Evolutionary conservation across 2,113 vertebrate genomes (phyloP).

Genomic region (Hippocampus mohnikei): DNA sequence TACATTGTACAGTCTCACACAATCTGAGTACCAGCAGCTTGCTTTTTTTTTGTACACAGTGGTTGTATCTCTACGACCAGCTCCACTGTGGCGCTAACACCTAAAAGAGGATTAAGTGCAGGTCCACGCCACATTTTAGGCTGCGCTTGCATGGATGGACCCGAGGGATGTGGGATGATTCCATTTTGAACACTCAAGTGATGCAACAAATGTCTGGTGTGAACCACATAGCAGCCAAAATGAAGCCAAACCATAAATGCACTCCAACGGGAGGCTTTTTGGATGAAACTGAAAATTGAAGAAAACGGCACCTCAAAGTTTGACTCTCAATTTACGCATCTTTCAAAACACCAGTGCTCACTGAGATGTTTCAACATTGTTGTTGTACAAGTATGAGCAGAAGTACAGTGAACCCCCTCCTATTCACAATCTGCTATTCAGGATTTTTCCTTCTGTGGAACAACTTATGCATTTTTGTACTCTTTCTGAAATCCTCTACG

Average conservation of each 20-base stretch:
- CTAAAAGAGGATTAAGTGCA: slow-evolving; percentile 72
- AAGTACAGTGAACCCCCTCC: no score
- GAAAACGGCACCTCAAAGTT: no score
- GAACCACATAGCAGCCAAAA: slow-evolving; percentile 30
- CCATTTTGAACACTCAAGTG: slow-evolving; percentile 60
- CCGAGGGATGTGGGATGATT: slow-evolving; percentile 71
- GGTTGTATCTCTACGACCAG: slow-evolving; percentile 72
- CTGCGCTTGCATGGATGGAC: slow-evolving; percentile 60
- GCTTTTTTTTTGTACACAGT: slow-evolving; percentile 53
- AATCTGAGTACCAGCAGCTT: slow-evolving; percentile 32
- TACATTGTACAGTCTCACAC: slow-evolving; percentile 41
- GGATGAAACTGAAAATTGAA: neutral
- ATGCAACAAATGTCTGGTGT: slow-evolving; percentile 55
- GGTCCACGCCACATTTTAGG: slow-evolving; percentile 67
- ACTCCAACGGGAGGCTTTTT: slow-evolving; percentile 9
- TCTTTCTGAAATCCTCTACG: no score
- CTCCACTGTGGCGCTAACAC: slow-evolving; percentile 57
- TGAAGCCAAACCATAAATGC: slow-evolving; percentile 18
- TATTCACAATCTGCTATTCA: no score
- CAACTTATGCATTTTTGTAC: no score
- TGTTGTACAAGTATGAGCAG: no score
- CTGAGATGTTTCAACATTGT: neutral
- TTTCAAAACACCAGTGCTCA: neutral
- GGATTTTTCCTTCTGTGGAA: no score
- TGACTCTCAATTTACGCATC: no score